Evolutionary conservation across 2,113 vertebrate genomes (phyloP), one percentile per base, ranked within the genome.

Genomic region (Dendropsophus ebraccatus): DNA sequence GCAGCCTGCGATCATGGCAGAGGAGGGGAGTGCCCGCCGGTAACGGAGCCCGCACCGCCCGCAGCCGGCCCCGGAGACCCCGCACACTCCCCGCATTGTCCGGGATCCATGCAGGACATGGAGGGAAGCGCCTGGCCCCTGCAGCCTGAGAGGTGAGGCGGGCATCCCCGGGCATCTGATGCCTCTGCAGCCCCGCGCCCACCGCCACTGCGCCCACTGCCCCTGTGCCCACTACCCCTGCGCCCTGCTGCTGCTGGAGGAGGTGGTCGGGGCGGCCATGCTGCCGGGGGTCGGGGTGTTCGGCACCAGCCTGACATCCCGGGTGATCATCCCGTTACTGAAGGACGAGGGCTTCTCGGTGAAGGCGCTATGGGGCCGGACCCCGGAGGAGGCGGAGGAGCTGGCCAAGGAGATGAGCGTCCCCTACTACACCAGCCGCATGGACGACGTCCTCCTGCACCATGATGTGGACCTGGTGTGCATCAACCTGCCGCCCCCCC

Each of bases 221-320:
- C 47, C 6, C 12, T 13, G 47, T 49, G 47, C 8, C 12, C 47
- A 5, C 47, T 49, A 11, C 47, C 47, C 6, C 12, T 13, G 47
- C 12, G 47, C 8, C 12, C 47, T n/a, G n/a, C n/a, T n/a, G n/a
- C n/a, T 49, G 47, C 47, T 13, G 9, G 47, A 49, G 9, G 9
- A 49, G 47, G 12, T 49, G 41, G 9, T 25, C 62, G 6, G 86
- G 80, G 73, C 91, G 93, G 94, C 92, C 95, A 99, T 98, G 98
- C 96, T 99, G 89, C 98, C 98, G 84, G 98, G 98, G 84, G 98
- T 98, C 92, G 98, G 98, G 85, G 97, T 98, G 93, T 99, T 99
- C 91, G 98, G 98, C 90, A 98, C 97, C 87, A 97, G 97, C 92
- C 95, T 99, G 91, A 99, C 97, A 28, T 94, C 97, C 77, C 92